Base-by-base conservation (phyloP, 1,140 invertebrate genomes). In the Sarcophaga peregrina region DNA sequence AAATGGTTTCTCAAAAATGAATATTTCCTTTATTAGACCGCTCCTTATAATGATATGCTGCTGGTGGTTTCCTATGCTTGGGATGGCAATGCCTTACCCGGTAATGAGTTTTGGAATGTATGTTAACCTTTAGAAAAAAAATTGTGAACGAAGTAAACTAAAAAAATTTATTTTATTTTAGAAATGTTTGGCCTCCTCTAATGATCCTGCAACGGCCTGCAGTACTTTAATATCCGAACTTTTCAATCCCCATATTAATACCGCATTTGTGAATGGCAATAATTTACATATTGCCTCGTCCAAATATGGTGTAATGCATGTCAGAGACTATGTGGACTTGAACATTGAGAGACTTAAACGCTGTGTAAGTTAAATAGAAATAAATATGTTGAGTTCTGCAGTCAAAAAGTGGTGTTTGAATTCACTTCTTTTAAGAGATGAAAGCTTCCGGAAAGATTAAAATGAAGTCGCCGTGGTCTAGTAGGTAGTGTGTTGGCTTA, bases 31-130 rank as follows among this genome's bases (percentile, higher is more conserved):
- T 82, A 76, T 62, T 76, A 50, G 73, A 10, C 25, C 8, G 47
- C 3, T 37, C 81, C 17, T 15, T 78, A 82, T n/a, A 58, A 85
- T 78, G 20, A 85, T 52, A 86, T 94, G 75, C 50, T 89, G 74
- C 84, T 83, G 0, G 91, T 95, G 10, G 92, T 94, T 6, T 94
- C 92, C 1, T 95, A 95, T 84, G 93, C 94, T 0, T 94, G 93
- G 92, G 94, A 95, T 86, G 92, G 93, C 9, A 95, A 95, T 85
- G 91, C 94, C 2, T 91, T 94, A 81, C 94, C 94, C 4, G 94
- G 94, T 85, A 93, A 93, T 83, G 93, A 93, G 82, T 93, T 92
- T 85, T 93, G 93, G 93, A 68, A 62, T 48, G 88, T 88, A 81
- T 82, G 8, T 17, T 20, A 17, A 15, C 48, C 37, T 50, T 20